Conservation (phyloP, 2,888 invertebrate genomes). For the Scaptomyza tumidula region DNA sequence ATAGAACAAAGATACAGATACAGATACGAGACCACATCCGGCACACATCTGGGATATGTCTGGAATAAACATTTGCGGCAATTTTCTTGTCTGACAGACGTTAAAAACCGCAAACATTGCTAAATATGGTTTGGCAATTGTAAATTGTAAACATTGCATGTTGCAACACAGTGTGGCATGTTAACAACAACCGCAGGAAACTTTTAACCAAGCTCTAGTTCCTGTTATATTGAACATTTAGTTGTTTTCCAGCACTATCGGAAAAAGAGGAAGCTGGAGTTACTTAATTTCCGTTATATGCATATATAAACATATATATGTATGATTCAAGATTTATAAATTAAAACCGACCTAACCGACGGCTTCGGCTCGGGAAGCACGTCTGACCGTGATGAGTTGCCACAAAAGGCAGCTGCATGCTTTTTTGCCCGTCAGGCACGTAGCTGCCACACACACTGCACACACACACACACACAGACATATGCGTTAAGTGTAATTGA, state of each 20-base stretch:
- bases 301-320: neutral
- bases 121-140: neutral
- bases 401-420: slow-evolving; percentile 23
- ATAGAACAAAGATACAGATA: neutral
- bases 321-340: neutral
- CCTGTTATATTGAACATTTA: neutral
- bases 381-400: slow-evolving; percentile 7
- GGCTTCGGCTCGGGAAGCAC: slow-evolving; percentile 5
- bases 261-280: neutral
- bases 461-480: neutral
- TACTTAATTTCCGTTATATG: neutral
- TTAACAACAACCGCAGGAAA: neutral
- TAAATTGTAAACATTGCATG: neutral
- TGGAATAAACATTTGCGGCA: neutral
- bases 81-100: neutral
- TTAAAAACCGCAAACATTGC: neutral
- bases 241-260: neutral
- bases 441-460: slow-evolving; percentile 8
- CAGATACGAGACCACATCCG: neutral
- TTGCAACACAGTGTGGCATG: neutral
- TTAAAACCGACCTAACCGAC: neutral
- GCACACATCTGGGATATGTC: neutral
- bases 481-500: slow-evolving; percentile 25
- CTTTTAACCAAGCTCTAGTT: neutral
- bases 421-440: slow-evolving; percentile 16